These are phyloP conservation scores for Congeria kusceri DNA, from an alignment of 2,888 invertebrate species.

Conservation along the genomic window DNA sequence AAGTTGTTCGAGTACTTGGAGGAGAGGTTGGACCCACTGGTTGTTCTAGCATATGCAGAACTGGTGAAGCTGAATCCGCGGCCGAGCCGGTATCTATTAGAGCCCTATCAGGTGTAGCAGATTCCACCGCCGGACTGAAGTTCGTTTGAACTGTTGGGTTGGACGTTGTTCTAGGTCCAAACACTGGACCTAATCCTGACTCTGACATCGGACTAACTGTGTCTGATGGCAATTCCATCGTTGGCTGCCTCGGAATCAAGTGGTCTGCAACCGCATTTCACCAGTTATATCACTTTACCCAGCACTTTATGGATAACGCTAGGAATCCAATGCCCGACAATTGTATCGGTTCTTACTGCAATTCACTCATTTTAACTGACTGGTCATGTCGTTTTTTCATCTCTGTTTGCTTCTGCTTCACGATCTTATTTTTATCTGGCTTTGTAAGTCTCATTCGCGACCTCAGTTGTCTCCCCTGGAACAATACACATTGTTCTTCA, in stretches of 20 bases:
- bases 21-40: not conserved
- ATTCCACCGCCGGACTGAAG: too few species aligned
- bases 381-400: conserved; percentile 12
- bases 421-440: not conserved
- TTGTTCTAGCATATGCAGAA: not conserved
- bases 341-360: too few species aligned
- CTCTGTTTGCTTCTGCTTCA: conserved; percentile 10
- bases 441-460: conserved; percentile 21
- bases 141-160: too few species aligned
- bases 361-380: not conserved
- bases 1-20: too few species aligned
- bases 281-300: conserved; percentile 7
- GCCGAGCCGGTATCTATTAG: not conserved
- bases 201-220: not conserved
- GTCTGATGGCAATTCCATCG: too few species aligned
- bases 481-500: too few species aligned
- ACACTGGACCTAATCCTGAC: not conserved
- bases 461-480: conserved; percentile 32
- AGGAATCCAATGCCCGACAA: conserved; percentile 1
- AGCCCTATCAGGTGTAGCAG: not conserved
- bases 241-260: not conserved
- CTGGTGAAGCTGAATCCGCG: conserved; percentile 5
- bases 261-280: conserved; percentile 8
- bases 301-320: conserved; percentile 12
- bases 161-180: not conserved